These are phyloP conservation scores for Scaptomyza montana DNA, from an alignment of 1,140 invertebrate genomes.

Conservation along the genomic window DNA sequence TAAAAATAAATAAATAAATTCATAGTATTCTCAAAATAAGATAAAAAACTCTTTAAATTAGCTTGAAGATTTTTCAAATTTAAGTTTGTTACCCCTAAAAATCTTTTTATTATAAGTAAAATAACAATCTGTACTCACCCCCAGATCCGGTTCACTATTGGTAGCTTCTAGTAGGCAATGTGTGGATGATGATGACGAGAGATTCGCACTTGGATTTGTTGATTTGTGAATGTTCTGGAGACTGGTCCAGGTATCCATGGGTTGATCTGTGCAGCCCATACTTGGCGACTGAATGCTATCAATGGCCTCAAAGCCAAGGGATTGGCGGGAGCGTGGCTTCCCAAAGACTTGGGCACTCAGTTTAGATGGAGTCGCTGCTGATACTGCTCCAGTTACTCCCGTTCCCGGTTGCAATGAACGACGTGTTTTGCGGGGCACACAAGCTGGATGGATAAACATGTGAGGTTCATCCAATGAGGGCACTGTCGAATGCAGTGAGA, in stretches of 20 bases:
- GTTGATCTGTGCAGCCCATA: constrained; percentile 38
- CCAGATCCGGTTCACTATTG: constrained; percentile 83
- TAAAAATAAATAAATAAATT: no score
- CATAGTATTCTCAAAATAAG: no score
- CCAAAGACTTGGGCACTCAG: constrained; percentile 68
- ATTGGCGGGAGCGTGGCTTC: constrained; percentile 64
- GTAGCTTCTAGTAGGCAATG: constrained; percentile 76
- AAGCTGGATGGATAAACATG: constrained; percentile 73
- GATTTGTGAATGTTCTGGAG: constrained; percentile 85
- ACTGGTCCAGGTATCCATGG: constrained; percentile 85
- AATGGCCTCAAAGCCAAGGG: constrained; percentile 69
- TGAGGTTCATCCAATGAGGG: constrained; percentile 65
- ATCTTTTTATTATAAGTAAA: no score
- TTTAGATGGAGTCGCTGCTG: constrained; percentile 53
- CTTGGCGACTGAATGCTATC: constrained; percentile 65
- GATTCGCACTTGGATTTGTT: constrained; percentile 19
- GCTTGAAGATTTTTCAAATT: neutral
- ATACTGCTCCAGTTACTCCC: neutral
- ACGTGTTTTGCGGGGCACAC: constrained; percentile 60
- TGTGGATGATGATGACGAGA: constrained; percentile 34
- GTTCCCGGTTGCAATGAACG: constrained; percentile 47
- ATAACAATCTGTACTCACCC: constrained; percentile 60
- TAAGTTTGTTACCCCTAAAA: no score
- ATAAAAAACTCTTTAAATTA: no score
- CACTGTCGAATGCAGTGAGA: constrained; percentile 66